phyloP scores from a whole-genome alignment of 2,888 invertebrate genomes.

The Latheticus oryzae region DNA sequence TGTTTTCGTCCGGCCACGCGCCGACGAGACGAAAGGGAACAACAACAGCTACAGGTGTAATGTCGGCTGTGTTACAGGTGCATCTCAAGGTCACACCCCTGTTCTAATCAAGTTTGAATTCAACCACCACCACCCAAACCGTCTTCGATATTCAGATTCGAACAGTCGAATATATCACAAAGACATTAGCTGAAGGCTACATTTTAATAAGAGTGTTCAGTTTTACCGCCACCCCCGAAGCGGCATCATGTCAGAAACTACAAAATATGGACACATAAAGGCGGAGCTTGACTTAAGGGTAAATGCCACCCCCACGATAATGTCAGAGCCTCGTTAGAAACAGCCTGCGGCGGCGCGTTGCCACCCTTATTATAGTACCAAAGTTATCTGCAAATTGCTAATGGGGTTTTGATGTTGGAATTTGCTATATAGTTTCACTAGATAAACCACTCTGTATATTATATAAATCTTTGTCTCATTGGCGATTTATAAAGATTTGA shows the following conservation, averaged over 20 bases:
- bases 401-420: conserved; percentile 8
- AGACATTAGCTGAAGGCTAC: conserved; percentile 42
- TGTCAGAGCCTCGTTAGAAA: conserved; percentile 62
- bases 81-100: conserved; percentile 59
- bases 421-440: too few species aligned
- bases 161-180: conserved; percentile 32
- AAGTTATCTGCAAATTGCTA: conserved; percentile 9
- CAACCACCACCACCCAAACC: conserved; percentile 15
- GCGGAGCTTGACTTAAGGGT: conserved; percentile 44
- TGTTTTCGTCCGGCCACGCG: too few species aligned
- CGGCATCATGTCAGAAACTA: conserved; percentile 46
- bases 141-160: conserved; percentile 14
- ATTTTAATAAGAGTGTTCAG: conserved; percentile 33
- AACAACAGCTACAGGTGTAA: conserved; percentile 61
- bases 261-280: conserved; percentile 59
- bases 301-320: conserved; percentile 50
- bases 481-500: conserved; percentile 47
- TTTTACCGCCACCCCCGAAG: neutral
- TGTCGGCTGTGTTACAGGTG: conserved; percentile 61
- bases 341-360: conserved; percentile 54
- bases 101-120: conserved; percentile 48
- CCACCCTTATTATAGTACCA: conserved; percentile 59
- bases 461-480: conserved; percentile 36
- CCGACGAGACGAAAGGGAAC: conserved; percentile 19
- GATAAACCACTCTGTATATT: too few species aligned